Base-by-base conservation (phyloP, 2,888 invertebrate genomes). In the Anaspis maculata region DNA sequence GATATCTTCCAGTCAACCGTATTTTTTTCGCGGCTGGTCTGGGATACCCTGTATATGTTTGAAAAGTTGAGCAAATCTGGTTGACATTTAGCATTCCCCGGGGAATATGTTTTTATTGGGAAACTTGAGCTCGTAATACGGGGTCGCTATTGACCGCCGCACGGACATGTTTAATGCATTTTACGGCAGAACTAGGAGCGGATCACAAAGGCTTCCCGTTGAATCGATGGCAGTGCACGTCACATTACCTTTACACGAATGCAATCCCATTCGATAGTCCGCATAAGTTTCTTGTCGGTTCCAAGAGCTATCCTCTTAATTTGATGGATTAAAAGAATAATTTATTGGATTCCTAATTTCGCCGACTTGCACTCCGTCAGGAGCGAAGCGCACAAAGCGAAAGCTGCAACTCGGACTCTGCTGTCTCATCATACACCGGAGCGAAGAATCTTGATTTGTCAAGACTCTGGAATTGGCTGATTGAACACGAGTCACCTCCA, bases 81-180 rank as follows among this genome's bases (percentile, higher is more conserved):
- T 19, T 27, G 32, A 32, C 37, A 29, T 32, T 37, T 29, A 32
- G 32, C 29, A 38, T 38, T 34, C 34, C 16, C 33, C 21, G 9
- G 31, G 25, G 31, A 19, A 24, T 21, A 26, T 35, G 29, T 39
- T 39, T 39, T 39, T 39, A 39, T 35, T 32, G 29, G 34, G 21
- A 15, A 29, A 28, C 28, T 39, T 34, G 34, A 34, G 34, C 29
- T 22, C 11, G 27, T 35, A 26, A 31, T 32, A 27, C 28, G 30
- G 22, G 25, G n/a, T 15, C 33, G 26, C 30, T 37, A 38, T 38
- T 38, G 38, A 38, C 38, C 38, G 30, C 30, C 27, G 14, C 23
- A 10, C 30, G 27, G 34, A 34, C 34, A 38, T 38, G 38, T 38
- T 38, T 38, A 38, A 38, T 38, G 34, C 38, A 38, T 38, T 38